Evolutionary conservation across 2,113 vertebrate species (phyloP), one percentile per base, ranked within the genome.

Genomic region (Microcebus ravelobensis): DNA sequence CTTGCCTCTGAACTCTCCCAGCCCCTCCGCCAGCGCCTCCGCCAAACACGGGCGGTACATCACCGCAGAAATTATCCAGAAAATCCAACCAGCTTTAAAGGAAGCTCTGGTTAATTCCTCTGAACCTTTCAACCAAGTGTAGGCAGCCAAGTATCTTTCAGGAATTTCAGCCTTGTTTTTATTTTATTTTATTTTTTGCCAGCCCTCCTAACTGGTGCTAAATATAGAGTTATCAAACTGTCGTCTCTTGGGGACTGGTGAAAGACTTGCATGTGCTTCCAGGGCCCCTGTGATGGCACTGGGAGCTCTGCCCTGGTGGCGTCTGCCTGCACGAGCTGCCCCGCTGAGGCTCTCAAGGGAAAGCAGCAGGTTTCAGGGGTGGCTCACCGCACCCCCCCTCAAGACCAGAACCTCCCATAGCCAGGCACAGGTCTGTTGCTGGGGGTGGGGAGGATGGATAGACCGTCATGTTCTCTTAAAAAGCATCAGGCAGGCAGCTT

Each of bases 161-260:
- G 90, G 91, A 94, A 95, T 86, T 29, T 57, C 0, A 10, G 77
- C 57, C 73, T 91, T 8, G 85, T 63, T n/a, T 2, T 1, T 10
- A 81, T 68, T 39, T 2, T 2, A 12, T 71, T 36, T 39, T n/a
- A 39, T 71, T 18, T 31, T 18, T 55, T 25, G 1, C 48, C 55
- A 77, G 9, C 0, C 55, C 39, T 87, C 45, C 85, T 36, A 89
- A 50, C 94, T n/a, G 76, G 82, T 52, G 83, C 87, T 97, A 98
- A 97, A 96, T 90, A 92, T 87, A 91, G 96, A 94, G 84, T 91
- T 52, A 87, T 52, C 39, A 92, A 94, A 97, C 84, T 84, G 94
- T 86, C 65, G 20, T 87, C 67, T 94, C 93, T 93, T 31, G 61
- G 61, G 83, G 81, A 74, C 59, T 18, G 9, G 87, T 68, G 67